A percentile compares a stretch with the other conserved stretches of the same genome.
Evolutionary conservation across 2,797 vertebrate species (phyloP).

Genomic region (Eulemur coronatus): DNA sequence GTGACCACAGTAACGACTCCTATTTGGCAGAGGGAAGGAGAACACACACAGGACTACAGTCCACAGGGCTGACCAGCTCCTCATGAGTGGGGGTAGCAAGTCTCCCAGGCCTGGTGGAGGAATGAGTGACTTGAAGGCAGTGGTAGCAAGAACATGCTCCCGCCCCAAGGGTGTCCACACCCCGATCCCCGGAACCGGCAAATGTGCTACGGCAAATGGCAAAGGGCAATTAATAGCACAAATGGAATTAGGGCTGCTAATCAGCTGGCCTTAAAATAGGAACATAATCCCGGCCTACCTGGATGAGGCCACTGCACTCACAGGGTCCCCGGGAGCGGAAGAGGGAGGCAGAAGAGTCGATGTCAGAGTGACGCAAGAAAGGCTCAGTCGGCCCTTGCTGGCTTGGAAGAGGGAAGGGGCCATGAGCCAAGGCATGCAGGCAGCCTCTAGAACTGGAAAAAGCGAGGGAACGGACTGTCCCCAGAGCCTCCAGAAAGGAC

Average conservation of each 20-base stretch:
- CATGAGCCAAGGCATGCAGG: background rate
- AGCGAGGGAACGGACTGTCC: background rate
- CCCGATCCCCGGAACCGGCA: background rate
- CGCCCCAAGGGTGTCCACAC: background rate
- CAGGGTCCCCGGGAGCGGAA: background rate
- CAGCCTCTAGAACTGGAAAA: background rate
- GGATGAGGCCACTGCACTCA: background rate
- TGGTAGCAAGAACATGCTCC: background rate
- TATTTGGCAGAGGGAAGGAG: background rate
- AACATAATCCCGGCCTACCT: background rate
- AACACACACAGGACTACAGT: background rate
- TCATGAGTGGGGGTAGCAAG: background rate
- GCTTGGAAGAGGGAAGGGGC: background rate
- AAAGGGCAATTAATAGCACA: background rate
- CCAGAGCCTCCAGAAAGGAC: background rate
- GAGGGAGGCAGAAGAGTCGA: background rate
- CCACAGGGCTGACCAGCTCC: background rate
- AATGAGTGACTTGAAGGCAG: background rate
- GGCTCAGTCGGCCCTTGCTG: background rate
- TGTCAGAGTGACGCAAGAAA: background rate
- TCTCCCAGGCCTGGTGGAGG: background rate
- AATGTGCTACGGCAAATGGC: background rate
- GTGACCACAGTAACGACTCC: background rate
- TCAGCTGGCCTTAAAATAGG: background rate
- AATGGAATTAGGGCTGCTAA: background rate